Conservation (phyloP, 1,140 invertebrate genomes). For the Palaemon carinicauda region DNA sequence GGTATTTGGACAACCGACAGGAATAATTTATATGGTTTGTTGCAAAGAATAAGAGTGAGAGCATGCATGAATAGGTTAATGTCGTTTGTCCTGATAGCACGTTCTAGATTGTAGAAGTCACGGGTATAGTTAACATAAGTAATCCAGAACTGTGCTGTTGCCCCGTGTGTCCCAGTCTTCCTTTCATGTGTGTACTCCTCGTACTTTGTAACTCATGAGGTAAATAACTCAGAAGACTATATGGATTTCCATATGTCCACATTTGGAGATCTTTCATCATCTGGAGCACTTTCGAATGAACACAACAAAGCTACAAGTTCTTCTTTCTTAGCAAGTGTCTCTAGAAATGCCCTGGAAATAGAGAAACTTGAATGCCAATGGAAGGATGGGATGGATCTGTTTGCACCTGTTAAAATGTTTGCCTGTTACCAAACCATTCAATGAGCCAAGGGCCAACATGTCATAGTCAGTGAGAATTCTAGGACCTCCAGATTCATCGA, state of each 20-base stretch:
- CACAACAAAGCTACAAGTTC: too few species aligned
- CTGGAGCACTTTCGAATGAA: not conserved
- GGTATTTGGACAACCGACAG: too few species aligned
- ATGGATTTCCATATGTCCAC: not conserved
- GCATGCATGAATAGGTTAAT: not conserved
- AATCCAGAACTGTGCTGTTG: not conserved
- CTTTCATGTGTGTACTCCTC: not conserved
- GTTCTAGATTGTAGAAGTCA: not conserved
- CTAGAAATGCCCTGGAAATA: too few species aligned
- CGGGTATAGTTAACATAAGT: not conserved
- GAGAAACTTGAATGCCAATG: too few species aligned
- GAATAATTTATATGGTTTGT: not conserved
- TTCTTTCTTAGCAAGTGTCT: too few species aligned
- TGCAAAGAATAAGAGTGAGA: not conserved
- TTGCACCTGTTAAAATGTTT: too few species aligned
- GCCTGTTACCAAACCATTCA: too few species aligned
- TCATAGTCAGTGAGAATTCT: too few species aligned
- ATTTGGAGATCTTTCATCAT: not conserved
- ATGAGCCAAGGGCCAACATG: too few species aligned
- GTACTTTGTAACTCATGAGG: not conserved
- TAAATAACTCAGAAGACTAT: not conserved
- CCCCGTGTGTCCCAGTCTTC: not conserved
- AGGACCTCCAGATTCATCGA: too few species aligned
- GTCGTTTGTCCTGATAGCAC: not conserved
- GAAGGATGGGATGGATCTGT: too few species aligned